Base-by-base conservation (phyloP, 2,888 invertebrate species). In the Platerodrilus igneus region DNA sequence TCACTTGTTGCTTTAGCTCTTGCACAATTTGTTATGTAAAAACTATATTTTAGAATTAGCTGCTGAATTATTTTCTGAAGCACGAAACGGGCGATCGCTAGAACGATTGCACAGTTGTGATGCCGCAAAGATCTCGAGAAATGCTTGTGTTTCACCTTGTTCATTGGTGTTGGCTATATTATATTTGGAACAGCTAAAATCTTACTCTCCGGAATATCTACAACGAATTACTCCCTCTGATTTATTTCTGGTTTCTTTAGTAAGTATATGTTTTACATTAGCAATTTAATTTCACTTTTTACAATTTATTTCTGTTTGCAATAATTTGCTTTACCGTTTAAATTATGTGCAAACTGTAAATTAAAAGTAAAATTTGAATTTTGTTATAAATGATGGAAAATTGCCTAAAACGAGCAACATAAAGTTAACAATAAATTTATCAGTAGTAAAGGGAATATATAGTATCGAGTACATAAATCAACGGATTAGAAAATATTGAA, bases 221-320 rank as follows among this genome's bases (percentile, higher is more conserved):
- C 78, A 83, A 53, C 73, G 78, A 57, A 81, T 91, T 31, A 81
- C 87, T 17, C 93, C 96, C 16, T 86, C 90, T 17, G 93, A 96
- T 65, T 78, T 97, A 41, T 96, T 96, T 69, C 78, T 97, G 40
- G 87, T 96, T 47, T 92, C 96, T 41, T 74, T 96, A 80, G 95
- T 93, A 69, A 71, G 72, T 63, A n/a, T n/a, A n/a, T n/a, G n/a
- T 36, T 20, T 10, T 39, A 17, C n/a, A n/a, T n/a, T n/a, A n/a
- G n/a, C n/a, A n/a, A n/a, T n/a, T n/a, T n/a, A n/a, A n/a, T n/a
- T n/a, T n/a, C n/a, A n/a, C n/a, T 15, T 1, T 2, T 10, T 14
- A 9, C 8, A 10, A 17, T 18, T 29, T 18, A 17, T 9, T 8
- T 4, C 18, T 3, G 9, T 2, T 29, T 29, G 9, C 9, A 29